Percentiles rank a stretch among this genome's conserved stretches.
Conservation (phyloP, 1,140 invertebrate genomes). For the Hyposmocoma kahamanoa region DNA sequence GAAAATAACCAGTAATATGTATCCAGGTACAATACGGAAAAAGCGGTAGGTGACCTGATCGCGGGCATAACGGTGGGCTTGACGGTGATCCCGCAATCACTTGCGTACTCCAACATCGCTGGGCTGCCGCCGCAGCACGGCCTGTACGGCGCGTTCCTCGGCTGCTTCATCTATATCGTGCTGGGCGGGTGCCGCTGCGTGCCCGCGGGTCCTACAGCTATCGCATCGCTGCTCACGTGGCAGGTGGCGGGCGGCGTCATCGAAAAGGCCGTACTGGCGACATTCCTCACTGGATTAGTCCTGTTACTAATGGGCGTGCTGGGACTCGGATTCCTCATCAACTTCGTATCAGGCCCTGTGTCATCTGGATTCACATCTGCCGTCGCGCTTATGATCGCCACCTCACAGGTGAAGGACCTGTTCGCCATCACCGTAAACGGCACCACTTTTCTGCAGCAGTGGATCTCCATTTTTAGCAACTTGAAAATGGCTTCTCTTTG, state of each 20-base stretch:
- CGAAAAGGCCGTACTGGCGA: conserved; percentile 86
- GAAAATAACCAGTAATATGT: too few species aligned
- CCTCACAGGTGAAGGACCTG: conserved; percentile 90
- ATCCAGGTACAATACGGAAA: conserved; percentile 76
- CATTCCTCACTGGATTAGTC: conserved; percentile 85
- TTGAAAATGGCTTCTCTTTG: conserved; percentile 76
- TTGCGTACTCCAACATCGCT: conserved; percentile 90
- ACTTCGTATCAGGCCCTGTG: conserved; percentile 94
- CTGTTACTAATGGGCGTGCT: conserved; percentile 90
- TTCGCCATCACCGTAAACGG: conserved; percentile 85
- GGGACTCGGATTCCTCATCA: conserved; percentile 92
- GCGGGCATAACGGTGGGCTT: conserved; percentile 91
- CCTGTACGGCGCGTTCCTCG: conserved; percentile 92
- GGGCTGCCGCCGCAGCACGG: conserved; percentile 88
- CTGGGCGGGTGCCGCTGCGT: conserved; percentile 94
- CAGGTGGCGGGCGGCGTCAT: conserved; percentile 82
- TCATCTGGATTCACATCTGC: conserved; percentile 95
- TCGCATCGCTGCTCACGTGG: conserved; percentile 86
- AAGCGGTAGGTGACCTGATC: conserved; percentile 84
- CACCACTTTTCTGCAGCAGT: conserved; percentile 82
- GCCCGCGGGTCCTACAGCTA: conserved; percentile 90
- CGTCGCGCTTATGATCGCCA: conserved; percentile 91
- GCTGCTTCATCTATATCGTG: conserved; percentile 92
- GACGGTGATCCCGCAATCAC: conserved; percentile 86
- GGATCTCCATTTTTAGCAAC: conserved; percentile 78